Evolutionary conservation across 2,888 invertebrate genomes (phyloP).

Genomic region (Malthinus seriepunctatus): DNA sequence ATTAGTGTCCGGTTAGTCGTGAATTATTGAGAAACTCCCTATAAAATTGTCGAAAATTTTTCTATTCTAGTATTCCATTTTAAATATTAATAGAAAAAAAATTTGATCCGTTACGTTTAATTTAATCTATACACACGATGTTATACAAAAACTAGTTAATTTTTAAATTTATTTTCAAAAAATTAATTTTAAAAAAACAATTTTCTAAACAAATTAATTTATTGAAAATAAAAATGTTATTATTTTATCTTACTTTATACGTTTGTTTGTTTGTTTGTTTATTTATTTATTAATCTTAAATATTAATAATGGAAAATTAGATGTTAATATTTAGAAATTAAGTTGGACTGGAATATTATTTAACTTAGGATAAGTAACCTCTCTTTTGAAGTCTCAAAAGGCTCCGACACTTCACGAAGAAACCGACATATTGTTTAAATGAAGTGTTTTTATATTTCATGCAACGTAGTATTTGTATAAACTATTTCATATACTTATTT

Average conservation of each 20-base stretch:
- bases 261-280: no score
- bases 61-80: constrained; percentile 18
- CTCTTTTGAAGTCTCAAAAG: no score
- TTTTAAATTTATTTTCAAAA: background rate
- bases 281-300: no score
- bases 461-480: no score
- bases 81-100: constrained; percentile 29
- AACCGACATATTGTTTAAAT: no score
- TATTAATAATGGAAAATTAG: no score
- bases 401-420: no score
- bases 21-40: constrained; percentile 37
- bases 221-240: background rate
- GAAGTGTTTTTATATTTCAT: no score
- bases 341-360: no score
- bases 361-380: no score
- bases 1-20: constrained; percentile 39
- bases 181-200: background rate
- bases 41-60: constrained; percentile 32
- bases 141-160: background rate
- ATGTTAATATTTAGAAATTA: no score
- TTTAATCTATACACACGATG: constrained; percentile 2
- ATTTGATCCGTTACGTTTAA: constrained; percentile 15
- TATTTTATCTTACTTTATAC: background rate
- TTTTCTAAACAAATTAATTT: constrained; percentile 5
- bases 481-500: no score